phyloP scores from a whole-genome alignment of 2,797 vertebrate species.

The Gymnodraco acuticeps region DNA sequence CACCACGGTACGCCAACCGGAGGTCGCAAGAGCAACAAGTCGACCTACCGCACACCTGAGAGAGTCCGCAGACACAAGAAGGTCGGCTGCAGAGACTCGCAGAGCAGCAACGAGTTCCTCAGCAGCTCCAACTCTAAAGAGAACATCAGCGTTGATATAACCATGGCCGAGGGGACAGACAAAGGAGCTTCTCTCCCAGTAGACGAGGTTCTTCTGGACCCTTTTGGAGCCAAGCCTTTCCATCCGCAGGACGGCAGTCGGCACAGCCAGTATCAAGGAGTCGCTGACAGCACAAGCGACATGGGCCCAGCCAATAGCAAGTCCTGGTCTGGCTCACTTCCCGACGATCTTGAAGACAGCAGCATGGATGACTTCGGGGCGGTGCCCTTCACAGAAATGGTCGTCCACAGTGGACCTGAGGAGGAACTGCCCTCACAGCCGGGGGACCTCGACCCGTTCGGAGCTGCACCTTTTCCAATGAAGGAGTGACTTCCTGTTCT shows the following conservation, averaged over 20 bases:
- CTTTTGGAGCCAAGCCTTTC: conserved; percentile 95
- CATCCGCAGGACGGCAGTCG: conserved; percentile 88
- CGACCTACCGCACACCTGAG: conserved; percentile 93
- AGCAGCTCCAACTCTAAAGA: conserved; percentile 96
- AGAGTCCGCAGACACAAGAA: conserved; percentile 91
- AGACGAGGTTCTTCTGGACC: conserved; percentile 90
- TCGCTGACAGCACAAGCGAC: conserved; percentile 84
- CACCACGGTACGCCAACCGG: conserved; percentile 92
- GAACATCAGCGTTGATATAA: conserved; percentile 91
- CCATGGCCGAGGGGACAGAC: conserved; percentile 88
- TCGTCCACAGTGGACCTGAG: conserved; percentile 79
- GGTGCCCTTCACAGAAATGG: conserved; percentile 94
- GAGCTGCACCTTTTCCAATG: conserved; percentile 95
- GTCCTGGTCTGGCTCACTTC: conserved; percentile 84
- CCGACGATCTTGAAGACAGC: conserved; percentile 76
- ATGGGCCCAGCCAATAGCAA: conserved; percentile 78
- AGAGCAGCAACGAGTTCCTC: conserved; percentile 96
- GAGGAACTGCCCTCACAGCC: conserved; percentile 78
- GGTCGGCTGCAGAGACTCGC: conserved; percentile 92
- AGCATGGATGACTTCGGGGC: conserved; percentile 96
- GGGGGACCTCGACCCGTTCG: conserved; percentile 94
- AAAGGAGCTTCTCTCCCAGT: conserved; percentile 80
- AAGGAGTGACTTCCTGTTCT: conserved; percentile 88
- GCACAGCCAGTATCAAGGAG: conserved; percentile 85
- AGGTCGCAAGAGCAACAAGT: conserved; percentile 88